Conservation (phyloP, 2,888 invertebrate genomes). For the Quadroppia sp. region DNA sequence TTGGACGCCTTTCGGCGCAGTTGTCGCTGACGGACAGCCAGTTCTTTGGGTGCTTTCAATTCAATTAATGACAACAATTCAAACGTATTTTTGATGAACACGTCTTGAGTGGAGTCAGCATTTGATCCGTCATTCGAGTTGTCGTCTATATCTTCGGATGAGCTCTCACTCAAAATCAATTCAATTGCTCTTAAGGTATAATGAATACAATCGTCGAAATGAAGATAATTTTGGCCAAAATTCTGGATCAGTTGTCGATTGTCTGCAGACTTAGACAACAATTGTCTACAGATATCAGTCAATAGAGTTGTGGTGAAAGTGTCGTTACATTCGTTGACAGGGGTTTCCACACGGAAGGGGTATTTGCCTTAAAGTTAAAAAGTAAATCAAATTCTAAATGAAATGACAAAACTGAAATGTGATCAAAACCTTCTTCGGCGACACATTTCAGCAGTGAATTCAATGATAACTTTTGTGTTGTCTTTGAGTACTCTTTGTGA, state of each 20-base stretch:
- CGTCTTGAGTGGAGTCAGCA: not conserved
- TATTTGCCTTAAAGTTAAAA: constrained; percentile 57
- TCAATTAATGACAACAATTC: constrained; percentile 27
- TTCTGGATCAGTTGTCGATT: constrained; percentile 63
- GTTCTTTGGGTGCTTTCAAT: constrained; percentile 13
- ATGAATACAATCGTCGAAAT: constrained; percentile 70
- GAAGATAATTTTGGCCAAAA: constrained; percentile 67
- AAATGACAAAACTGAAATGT: not conserved
- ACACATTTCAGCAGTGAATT: constrained; percentile 37
- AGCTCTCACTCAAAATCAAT: constrained; percentile 51
- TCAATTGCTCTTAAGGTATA: constrained; percentile 64
- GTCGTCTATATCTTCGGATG: constrained; percentile 61
- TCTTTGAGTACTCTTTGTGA: constrained; percentile 15
- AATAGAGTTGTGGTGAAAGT: constrained; percentile 65
- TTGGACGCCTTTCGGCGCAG: constrained; percentile 25
- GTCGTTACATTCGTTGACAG: constrained; percentile 53
- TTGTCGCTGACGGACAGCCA: not conserved
- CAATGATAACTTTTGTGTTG: constrained; percentile 30
- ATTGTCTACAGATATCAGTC: constrained; percentile 63
- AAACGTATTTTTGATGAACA: constrained; percentile 26
- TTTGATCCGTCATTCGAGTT: not conserved
- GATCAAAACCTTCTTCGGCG: constrained; percentile 37
- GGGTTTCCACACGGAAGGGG: constrained; percentile 60
- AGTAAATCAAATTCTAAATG: not conserved
- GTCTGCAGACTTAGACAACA: constrained; percentile 63